Conservation (phyloP, 1,140 invertebrate species). For the Bombyx mori region ASM3026992v2 NC_085131.1:8522501-8523000, state of each 20-base stretch:
- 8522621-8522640: not conserved
- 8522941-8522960: not conserved
- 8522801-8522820: slow-evolving; percentile 88
- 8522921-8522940: not conserved
- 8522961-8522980: slow-evolving; percentile 32
- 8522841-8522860: slow-evolving; percentile 96
- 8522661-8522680: not conserved
- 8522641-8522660: not conserved
- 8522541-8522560: slow-evolving; percentile 97
- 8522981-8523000: slow-evolving; percentile 78
- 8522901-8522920: slow-evolving; percentile 32
- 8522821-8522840: slow-evolving; percentile 92
- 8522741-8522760: slow-evolving; percentile 95
- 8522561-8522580: slow-evolving; percentile 90
- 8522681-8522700: slow-evolving; percentile 64
- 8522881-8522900: slow-evolving; percentile 89
- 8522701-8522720: slow-evolving; percentile 95
- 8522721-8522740: slow-evolving; percentile 95
- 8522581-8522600: slow-evolving; percentile 88
- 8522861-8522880: slow-evolving; percentile 93
- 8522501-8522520: slow-evolving; percentile 89
- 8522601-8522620: slow-evolving; percentile 75
- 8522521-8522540: slow-evolving; percentile 82
- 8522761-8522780: slow-evolving; percentile 89
- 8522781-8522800: slow-evolving; percentile 94